These are phyloP conservation scores for Hyperopisus bebe DNA, from an alignment of 2,113 vertebrate species.

Conservation along the genomic window DNA sequence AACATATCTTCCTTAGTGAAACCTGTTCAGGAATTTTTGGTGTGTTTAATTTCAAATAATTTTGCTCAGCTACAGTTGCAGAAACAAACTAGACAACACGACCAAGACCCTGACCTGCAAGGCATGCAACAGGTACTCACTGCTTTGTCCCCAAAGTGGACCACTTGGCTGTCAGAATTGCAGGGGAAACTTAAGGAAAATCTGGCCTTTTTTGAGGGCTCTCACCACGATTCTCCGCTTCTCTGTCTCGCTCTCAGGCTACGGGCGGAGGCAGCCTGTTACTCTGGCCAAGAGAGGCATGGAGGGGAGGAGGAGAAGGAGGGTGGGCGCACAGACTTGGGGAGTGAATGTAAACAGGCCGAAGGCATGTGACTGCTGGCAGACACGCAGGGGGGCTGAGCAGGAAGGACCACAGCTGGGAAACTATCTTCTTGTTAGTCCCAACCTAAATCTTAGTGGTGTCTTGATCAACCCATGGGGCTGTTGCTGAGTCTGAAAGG, in stretches of 20 bases:
- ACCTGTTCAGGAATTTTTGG: not conserved
- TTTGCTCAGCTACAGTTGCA: not conserved
- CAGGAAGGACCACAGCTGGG: not conserved
- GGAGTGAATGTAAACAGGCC: conserved; percentile 44
- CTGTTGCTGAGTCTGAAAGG: not conserved
- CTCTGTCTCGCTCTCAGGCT: conserved; percentile 20
- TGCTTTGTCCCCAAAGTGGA: conserved; percentile 21
- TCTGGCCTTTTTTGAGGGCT: not conserved
- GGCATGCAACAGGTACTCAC: conserved; percentile 45
- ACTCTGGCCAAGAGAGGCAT: conserved; percentile 31
- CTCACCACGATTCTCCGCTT: not conserved
- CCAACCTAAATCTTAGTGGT: not conserved
- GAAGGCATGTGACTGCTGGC: conserved; percentile 35
- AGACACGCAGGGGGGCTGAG: not conserved
- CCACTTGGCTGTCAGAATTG: conserved; percentile 17
- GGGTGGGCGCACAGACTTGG: conserved; percentile 10
- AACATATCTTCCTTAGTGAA: not conserved
- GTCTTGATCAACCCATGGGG: not conserved
- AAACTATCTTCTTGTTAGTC: not conserved
- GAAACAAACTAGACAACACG: not conserved
- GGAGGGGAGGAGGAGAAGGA: conserved; percentile 32
- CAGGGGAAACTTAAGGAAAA: not conserved
- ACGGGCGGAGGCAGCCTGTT: conserved; percentile 7
- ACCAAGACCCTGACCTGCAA: not conserved
- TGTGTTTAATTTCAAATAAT: not conserved